Conservation (phyloP, 2,888 invertebrate species). For the Metacarcinus magister region DNA sequence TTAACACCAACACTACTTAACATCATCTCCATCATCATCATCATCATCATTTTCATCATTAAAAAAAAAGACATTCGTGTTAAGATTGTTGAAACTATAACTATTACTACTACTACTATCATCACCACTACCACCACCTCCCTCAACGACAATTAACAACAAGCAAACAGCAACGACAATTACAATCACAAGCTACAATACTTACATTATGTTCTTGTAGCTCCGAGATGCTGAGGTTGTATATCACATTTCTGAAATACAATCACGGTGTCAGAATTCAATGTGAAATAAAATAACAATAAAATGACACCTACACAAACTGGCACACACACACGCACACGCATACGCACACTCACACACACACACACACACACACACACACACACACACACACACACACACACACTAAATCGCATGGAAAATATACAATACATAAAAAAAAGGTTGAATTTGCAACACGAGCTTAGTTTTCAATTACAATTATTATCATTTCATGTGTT, state of each 20-base stretch:
- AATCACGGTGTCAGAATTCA: not conserved
- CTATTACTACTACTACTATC: too few species aligned
- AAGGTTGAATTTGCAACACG: not conserved
- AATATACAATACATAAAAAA: not conserved
- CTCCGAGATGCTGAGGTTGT: constrained; percentile 72
- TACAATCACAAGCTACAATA: not conserved
- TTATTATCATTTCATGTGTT: not conserved
- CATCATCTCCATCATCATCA: constrained; percentile 35
- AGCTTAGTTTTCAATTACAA: not conserved
- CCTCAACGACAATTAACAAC: not conserved
- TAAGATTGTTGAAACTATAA: too few species aligned
- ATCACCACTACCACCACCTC: not conserved
- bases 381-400: not conserved
- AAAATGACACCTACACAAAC: not conserved
- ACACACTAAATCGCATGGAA: not conserved
- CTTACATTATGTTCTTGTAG: constrained; percentile 79
- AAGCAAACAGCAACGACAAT: too few species aligned
- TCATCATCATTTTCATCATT: not conserved
- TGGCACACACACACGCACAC: not conserved
- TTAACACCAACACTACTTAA: not conserved
- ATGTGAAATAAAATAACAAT: not conserved
- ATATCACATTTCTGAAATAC: constrained; percentile 78
- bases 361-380: not conserved
- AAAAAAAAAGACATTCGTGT: too few species aligned
- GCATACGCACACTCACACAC: not conserved